These are phyloP conservation scores for Noctua janthe DNA, from an alignment of 2,888 invertebrate genomes.

Conservation along the genomic window DNA sequence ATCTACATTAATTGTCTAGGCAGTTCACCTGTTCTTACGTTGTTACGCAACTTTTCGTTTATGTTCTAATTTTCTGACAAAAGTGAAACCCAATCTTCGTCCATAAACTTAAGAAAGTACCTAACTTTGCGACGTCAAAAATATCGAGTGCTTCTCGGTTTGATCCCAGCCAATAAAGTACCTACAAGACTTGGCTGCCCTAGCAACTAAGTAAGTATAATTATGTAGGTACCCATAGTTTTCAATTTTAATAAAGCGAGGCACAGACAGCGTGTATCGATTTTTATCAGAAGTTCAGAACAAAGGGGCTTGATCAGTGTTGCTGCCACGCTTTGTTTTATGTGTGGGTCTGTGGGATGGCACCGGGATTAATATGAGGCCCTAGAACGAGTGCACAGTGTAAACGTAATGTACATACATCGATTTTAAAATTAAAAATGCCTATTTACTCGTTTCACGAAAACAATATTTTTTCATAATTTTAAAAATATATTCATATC, in stretches of 20 bases:
- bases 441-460: no score
- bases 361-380: no score
- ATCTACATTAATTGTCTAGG: neutral
- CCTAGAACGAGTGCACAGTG: no score
- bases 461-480: no score
- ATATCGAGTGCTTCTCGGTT: conserved; percentile 4
- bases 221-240: neutral
- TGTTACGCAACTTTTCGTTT: neutral
- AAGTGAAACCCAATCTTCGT: neutral
- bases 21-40: neutral
- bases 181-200: neutral
- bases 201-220: neutral
- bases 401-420: no score
- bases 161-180: neutral
- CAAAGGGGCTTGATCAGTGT: neutral
- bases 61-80: neutral
- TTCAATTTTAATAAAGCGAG: conserved; percentile 5
- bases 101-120: neutral
- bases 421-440: no score
- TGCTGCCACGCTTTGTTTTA: neutral
- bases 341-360: no score
- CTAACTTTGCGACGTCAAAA: neutral
- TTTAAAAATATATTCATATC: no score
- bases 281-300: conserved; percentile 18
- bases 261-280: conserved; percentile 13